Base-by-base conservation (phyloP, 1,140 invertebrate species). In the Heliconius melpomene region DNA sequence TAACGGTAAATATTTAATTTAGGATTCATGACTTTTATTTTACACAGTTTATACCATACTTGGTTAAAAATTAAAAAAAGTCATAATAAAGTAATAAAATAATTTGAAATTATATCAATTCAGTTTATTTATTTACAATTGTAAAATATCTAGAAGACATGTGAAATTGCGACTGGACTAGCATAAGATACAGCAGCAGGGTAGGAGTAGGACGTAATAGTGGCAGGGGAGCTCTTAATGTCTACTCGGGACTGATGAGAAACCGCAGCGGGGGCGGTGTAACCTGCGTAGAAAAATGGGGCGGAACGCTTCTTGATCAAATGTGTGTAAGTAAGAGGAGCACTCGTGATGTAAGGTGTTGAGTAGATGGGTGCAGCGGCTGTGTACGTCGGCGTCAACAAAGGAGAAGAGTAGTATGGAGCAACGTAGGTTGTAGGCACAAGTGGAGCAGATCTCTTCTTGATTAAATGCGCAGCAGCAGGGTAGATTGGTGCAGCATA, bases 301-400 rank as follows among this genome's bases (percentile, higher is more conserved):
- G 89, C 84, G 52, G 88, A 91, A n/a, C 90, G 86, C 82, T 92
- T 93, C 87, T 92, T 92, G 75, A 93, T 91, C n/a, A 93, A 84
- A 76, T 94, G 88, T 70, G 85, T 71, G 57, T 87, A 88, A 29
- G 83, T 76, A 40, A 86, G 32, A n/a, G 87, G 84, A 82, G 79
- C 50, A 72, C 74, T 11, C 66, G 89, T 46, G 76, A 84, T 46
- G 72, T 81, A 50, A 20, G 84, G 80, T 40, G 84, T 82, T 8
- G 88, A 83, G 5, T 83, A 57, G 13, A 88, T 46, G 2, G 83
- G 85, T n/a, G 86, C 32, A 23, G 82, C 75, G 11, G 88, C 81
- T 16, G 85, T 40, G 77, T 91, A 89, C 2, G 87, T 83, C 2
- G 88, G 83, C 1, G 87, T 46, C 40, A 91, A 54, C 50, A 89